Base-by-base conservation (phyloP, 1,140 invertebrate genomes). In the Myzus persicae region DNA sequence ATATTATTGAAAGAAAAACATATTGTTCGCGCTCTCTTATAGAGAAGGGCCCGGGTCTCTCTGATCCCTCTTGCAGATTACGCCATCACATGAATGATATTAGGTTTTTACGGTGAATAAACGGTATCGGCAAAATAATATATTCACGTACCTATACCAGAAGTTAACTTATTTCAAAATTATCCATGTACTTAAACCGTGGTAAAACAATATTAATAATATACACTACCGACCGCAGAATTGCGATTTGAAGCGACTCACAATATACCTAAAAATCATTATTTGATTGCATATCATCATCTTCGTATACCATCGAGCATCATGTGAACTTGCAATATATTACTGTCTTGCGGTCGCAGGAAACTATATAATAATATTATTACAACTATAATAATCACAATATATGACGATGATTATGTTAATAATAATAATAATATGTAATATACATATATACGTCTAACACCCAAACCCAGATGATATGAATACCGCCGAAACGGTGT, bases 91-190 rank as follows among this genome's bases (percentile, higher is more conserved):
- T n/a, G n/a, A n/a, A n/a, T n/a, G n/a, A n/a, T 44, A 44, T 44
- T 44, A 8, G 42, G 42, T 6, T 44, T 44, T 44, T 44, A 44
- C 42, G 7, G 7, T 9, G 6, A 59, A 9, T 31, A 11, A 24
- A 84, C 40, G 82, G 24, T 18, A 7, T 40, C 9, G 6, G 40
- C 22, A 84, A 26, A 40, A 38, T 18, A 20, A 82, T 38, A 51
- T 84, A 40, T 42, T 1, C 38, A 11, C 40, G 22, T 44, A 11
- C 40, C 8, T 44, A 31, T 18, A 31, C 84, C 9, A 31, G 42
- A 85, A 85, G 8, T 87, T 46, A 46, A 87, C 31, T n/a, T 76
- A 87, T 87, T 87, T 46, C 84, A 88, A 48, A 48, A 88, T 3
- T 48, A 48, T 85, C 22, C 1, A 51, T 14, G 82, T 31, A 44